Base-by-base conservation (phyloP, 2,113 vertebrate species). In the Coptodon rendalli region DNA sequence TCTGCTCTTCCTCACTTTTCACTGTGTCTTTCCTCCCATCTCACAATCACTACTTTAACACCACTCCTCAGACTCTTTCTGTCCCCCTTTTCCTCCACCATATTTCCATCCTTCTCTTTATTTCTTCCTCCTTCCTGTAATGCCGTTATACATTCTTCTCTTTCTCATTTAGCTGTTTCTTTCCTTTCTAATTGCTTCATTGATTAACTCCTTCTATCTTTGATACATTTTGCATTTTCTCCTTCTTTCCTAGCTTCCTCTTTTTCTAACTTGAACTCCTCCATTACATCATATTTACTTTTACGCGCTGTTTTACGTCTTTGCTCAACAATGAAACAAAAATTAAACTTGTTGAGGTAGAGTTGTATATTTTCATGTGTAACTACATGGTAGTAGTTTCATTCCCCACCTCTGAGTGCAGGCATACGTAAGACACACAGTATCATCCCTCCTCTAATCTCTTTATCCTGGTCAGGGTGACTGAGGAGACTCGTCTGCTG, bases 391-490 rank as follows among this genome's bases (percentile, higher is more conserved):
- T 73, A 45, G 68, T 45, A 24, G 38, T 24, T 78, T 45, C 43
- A 50, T 78, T 50, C 43, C 24, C 71, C 71, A 29, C 43, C 6
- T 50, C 50, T 54, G 76, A 80, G 76, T 80, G 76, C 19, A 80
- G 76, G 34, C 17, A 53, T 43, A 53, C 14, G 3, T 59, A 73
- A 36, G 79, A 29, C 38, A 57, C 50, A 73, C 24, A 6, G 22
- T 40, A 63, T 92, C 89, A 89, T 93, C 89, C 88, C 54, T 84
- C 24, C 63, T 86, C 50, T 94, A 94, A 94, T 94, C 93, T 24
- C 78, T 92, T 95, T 92, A 93, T 94, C 93, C 89, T 4, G 13
- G 76, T 91, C 91, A 90, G 92, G 90, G 78, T 84, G 83, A 92
- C 82, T 22, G 88, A 87, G 54, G 79, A 88, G 84, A 88, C 82